phyloP scores from a whole-genome alignment of 1,140 invertebrate species.

The Atta colombica region DNA sequence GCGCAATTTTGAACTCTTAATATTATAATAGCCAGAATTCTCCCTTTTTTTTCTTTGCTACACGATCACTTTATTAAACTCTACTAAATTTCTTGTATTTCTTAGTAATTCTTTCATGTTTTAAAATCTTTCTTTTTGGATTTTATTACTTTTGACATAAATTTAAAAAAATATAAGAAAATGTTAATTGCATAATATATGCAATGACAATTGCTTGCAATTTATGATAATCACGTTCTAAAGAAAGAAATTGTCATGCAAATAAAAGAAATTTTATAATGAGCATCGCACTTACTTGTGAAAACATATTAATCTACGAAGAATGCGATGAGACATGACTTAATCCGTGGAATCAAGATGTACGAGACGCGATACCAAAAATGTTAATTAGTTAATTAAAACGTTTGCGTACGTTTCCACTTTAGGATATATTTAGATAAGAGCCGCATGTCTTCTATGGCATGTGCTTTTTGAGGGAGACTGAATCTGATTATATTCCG shows the following conservation, averaged over 20 bases:
- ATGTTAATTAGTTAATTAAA: conserved; percentile 78
- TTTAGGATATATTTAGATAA: conserved; percentile 76
- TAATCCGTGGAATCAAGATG: conserved; percentile 17
- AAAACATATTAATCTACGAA: conserved; percentile 31
- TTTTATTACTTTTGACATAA: not conserved
- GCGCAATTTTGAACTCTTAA: conserved; percentile 74
- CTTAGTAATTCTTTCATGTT: not conserved
- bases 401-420: conserved; percentile 70
- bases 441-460: conserved; percentile 48
- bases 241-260: not conserved
- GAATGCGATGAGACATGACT: conserved; percentile 19
- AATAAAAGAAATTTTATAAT: conserved; percentile 22
- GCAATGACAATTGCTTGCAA: not conserved
- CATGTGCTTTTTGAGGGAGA: conserved; percentile 53
- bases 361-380: conserved; percentile 33
- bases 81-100: conserved; percentile 17
- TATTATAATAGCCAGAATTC: conserved; percentile 31
- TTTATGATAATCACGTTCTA: too few relatives aligned
- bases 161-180: not conserved
- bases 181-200: not conserved
- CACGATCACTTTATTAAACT: conserved; percentile 29
- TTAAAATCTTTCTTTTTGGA: not conserved
- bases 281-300: conserved; percentile 16
- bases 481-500: conserved; percentile 56
- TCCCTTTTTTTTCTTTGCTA: not conserved